These are phyloP conservation scores for Nebria brevicollis DNA, from an alignment of 2,888 invertebrate genomes.

Conservation along the genomic window DNA sequence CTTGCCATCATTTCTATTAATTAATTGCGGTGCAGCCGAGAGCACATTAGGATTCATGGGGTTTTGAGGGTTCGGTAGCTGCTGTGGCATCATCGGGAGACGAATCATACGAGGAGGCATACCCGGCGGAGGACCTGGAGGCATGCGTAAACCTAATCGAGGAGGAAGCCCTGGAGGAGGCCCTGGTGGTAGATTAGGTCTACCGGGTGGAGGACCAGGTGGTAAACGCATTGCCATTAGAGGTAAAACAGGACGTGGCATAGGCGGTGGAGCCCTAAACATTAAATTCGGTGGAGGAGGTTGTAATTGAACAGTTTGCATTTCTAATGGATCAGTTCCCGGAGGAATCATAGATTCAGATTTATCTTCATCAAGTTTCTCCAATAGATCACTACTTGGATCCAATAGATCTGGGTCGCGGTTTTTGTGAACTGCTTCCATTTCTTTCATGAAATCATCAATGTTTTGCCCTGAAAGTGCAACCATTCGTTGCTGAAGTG, in stretches of 20 bases:
- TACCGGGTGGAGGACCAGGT: conserved; percentile 68
- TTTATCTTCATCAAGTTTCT: conserved; percentile 31
- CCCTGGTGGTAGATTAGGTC: conserved; percentile 66
- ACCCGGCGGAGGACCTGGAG: conserved; percentile 68
- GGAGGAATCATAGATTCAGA: conserved; percentile 42
- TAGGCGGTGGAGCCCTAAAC: conserved; percentile 62
- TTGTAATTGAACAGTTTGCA: conserved; percentile 50
- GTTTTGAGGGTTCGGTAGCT: conserved; percentile 57
- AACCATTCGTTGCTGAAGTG: conserved; percentile 86
- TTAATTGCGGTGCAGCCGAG: conserved; percentile 84
- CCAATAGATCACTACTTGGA: conserved; percentile 52
- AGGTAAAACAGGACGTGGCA: conserved; percentile 65
- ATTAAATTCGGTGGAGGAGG: conserved; percentile 60
- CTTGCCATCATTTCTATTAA: conserved; percentile 75
- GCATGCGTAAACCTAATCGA: conserved; percentile 67
- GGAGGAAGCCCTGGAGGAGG: conserved; percentile 73
- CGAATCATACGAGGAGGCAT: conserved; percentile 51
- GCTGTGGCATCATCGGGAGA: conserved; percentile 49
- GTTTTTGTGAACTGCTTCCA: conserved; percentile 73
- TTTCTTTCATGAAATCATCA: conserved; percentile 92
- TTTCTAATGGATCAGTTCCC: conserved; percentile 37
- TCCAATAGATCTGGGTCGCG: conserved; percentile 22
- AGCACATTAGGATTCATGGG: conserved; percentile 73
- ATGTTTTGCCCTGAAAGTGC: conserved; percentile 92
- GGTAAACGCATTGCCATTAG: conserved; percentile 66